phyloP scores from a whole-genome alignment of 1,140 invertebrate genomes.

The Lethrus apterus region DNA sequence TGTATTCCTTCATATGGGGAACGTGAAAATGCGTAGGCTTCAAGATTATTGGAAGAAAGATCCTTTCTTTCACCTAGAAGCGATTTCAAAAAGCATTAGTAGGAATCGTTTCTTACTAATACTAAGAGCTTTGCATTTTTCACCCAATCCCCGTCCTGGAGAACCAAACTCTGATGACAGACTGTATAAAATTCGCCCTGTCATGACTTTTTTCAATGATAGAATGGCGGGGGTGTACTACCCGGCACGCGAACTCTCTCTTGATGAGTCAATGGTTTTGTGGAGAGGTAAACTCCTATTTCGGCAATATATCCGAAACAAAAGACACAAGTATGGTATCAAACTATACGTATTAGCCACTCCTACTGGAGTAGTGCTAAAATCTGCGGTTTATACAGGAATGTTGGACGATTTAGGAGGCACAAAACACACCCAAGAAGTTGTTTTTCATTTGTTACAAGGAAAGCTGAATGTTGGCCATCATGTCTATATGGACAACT shows the following conservation, averaged over 20 bases:
- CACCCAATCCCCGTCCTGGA: slow-evolving; percentile 2
- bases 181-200: background rate
- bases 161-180: background rate
- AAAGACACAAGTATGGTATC: slow-evolving; percentile 18
- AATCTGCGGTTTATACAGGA: slow-evolving; percentile 9
- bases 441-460: slow-evolving; percentile 14
- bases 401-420: slow-evolving; percentile 14
- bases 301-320: slow-evolving; percentile 1
- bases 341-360: slow-evolving; percentile 19
- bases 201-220: slow-evolving; percentile 1
- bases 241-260: background rate
- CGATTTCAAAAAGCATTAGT: background rate
- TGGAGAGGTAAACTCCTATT: background rate
- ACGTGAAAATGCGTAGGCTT: too few relatives aligned
- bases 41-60: too few relatives aligned
- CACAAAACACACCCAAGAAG: slow-evolving; percentile 5
- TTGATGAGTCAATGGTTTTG: slow-evolving; percentile 4
- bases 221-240: background rate
- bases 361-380: background rate
- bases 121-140: slow-evolving; percentile 7
- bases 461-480: slow-evolving; percentile 31
- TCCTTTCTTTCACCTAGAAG: slow-evolving; percentile 11
- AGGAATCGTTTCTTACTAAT: slow-evolving; percentile 15
- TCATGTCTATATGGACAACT: too few relatives aligned
- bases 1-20: too few relatives aligned